A percentile compares a stretch with the other conserved stretches of the same genome.
Conservation (phyloP, 2,888 invertebrate species). For the Tetramorium bicarinatum region DNA sequence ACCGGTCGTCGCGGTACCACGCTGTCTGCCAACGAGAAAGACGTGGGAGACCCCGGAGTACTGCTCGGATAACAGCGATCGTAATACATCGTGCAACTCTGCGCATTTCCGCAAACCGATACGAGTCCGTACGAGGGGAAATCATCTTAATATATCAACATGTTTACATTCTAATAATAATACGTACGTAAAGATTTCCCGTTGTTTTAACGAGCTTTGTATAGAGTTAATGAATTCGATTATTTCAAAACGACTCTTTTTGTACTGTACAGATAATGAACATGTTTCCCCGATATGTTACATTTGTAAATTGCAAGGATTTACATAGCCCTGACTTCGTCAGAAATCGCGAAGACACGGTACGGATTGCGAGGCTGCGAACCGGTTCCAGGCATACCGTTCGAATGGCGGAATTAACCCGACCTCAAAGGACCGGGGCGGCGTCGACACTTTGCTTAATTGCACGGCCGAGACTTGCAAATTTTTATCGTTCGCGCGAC, state of each 20-base stretch:
- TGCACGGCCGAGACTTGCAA: conserved; percentile 61
- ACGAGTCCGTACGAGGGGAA: not conserved
- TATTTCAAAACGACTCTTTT: conserved; percentile 18
- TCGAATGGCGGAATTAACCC: conserved; percentile 73
- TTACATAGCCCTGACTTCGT: conserved; percentile 62
- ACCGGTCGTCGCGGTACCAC: conserved; percentile 65
- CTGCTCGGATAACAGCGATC: conserved; percentile 43
- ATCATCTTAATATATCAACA: conserved; percentile 14
- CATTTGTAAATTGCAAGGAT: conserved; percentile 37
- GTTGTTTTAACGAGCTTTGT: not conserved
- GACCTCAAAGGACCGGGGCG: conserved; percentile 72
- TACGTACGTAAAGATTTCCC: not conserved
- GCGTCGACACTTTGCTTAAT: conserved; percentile 78
- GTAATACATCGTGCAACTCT: conserved; percentile 11
- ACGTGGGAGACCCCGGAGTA: conserved; percentile 64
- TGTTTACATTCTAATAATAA: not conserved
- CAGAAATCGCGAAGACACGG: conserved; percentile 67
- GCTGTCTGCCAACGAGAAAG: conserved; percentile 72
- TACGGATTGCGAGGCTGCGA: conserved; percentile 71
- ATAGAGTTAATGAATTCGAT: not conserved
- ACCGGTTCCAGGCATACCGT: conserved; percentile 79
- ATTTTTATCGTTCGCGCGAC: conserved; percentile 61
- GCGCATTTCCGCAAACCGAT: conserved; percentile 18
- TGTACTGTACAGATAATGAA: conserved; percentile 16
- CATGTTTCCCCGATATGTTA: conserved; percentile 27